Evolutionary conservation across 2,888 invertebrate species (phyloP), one percentile per base, ranked within the genome.

Genomic region (Lasioglossum calceatum): DNA sequence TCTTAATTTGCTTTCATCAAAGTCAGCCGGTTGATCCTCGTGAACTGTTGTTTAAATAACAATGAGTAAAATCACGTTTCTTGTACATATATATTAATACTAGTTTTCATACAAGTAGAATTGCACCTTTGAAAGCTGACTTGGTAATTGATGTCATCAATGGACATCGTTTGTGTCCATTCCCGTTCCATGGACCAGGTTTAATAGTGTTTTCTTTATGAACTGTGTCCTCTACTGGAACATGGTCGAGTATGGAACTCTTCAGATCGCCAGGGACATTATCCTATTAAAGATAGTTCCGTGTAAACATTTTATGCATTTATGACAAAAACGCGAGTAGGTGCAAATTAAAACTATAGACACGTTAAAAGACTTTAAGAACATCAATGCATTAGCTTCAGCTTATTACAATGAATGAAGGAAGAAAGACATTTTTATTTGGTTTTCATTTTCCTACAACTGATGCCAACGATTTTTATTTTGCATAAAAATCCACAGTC

Each of bases 151-250:
- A 90, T 81, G 94, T 88, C 77, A 95, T 92, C 44, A 94, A 88
- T 74, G 93, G 94, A 88, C 95, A 94, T 90, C 95, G 95, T 84
- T 94, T 94, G 32, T 93, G 92, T 8, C 95, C 95, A 85, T 67
- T 67, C 19, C 95, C 96, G 77, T 96, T 97, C 98, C 98, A 98
- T 5, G 97, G 96, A 2, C 97, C 97, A 2, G 98, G 96, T 93
- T 97, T 97, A 87, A 97, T 96, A 3, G 96, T 95, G 94, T 98
- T 98, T 94, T 98, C 98, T 93, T 97, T 97, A 87, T 96, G 96
- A 42, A 96, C 93, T n/a, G 95, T 93, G 86, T 96, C 96, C 82
- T 96, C 96, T 83, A 96, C 95, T 16, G 96, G 96, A 27, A 96
- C 96, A 50, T 96, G 96, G 87, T 96, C 96, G 82, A 97, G 95